Conservation (phyloP, 2,113 vertebrate genomes). For the Lasiurus borealis region DNA sequence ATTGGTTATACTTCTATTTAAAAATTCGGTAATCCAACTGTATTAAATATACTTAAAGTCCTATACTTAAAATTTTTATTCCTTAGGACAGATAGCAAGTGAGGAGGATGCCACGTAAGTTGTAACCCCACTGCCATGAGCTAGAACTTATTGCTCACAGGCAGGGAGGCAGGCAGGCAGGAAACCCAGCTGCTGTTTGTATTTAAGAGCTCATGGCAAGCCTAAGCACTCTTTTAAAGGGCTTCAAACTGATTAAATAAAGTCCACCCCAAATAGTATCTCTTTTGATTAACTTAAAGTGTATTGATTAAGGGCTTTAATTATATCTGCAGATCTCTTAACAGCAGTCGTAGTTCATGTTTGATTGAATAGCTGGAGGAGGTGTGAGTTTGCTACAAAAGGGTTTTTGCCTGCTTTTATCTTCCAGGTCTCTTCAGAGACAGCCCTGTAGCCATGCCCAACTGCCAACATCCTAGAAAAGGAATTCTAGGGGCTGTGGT, state of each 20-base stretch:
- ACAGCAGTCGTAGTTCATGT: background rate
- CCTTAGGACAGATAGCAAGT: background rate
- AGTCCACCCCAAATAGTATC: background rate
- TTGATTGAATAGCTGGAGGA: background rate
- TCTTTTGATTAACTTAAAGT: conserved; percentile 13
- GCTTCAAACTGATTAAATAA: background rate
- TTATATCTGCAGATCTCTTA: background rate
- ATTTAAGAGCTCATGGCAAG: background rate
- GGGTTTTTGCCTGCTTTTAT: background rate
- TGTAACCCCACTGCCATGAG: rapidly evolving
- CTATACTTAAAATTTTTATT: background rate
- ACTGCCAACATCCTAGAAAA: background rate
- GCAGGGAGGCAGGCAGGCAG: background rate
- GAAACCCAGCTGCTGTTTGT: background rate
- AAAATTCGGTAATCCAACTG: background rate
- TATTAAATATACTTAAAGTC: background rate
- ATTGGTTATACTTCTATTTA: too few relatives aligned
- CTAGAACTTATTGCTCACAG: background rate
- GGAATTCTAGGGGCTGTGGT: background rate
- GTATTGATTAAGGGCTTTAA: background rate
- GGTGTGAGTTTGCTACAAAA: background rate
- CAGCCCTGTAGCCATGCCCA: background rate
- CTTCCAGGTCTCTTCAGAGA: background rate
- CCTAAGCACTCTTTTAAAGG: background rate
- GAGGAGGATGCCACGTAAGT: background rate